Evolutionary conservation across 2,888 invertebrate species (phyloP), one percentile per base, ranked within the genome.

Genomic region (Dendrolimus houi): DNA sequence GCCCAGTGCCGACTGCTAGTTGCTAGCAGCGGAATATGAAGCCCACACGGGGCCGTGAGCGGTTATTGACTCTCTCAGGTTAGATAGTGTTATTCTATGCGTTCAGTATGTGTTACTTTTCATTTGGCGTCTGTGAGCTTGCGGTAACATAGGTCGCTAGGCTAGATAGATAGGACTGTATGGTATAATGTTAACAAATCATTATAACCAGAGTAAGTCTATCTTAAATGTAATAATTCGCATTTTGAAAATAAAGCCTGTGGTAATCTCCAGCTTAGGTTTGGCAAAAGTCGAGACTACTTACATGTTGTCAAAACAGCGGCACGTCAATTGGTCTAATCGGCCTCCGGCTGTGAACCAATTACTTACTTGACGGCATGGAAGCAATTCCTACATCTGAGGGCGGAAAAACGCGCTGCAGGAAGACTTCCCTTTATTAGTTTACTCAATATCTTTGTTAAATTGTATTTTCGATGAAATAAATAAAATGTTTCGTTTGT

Each of bases 361-460:
- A 89, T 90, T 89, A 89, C 82, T 85, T 85, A 89, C 77, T 89
- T 87, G 84, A 81, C 85, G 85, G 85, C 82, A 79, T 89, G 87
- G 87, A 87, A 88, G 86, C 84, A 87, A 87, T 89, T 89, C 88
- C 83, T 85, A 85, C 87, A 87, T 89, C 87, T 87, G 86, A 85
- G 83, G 85, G 85, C 88, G 88, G 88, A 89, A 87, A 86, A 47
- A 12, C 1, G 84, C 77, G 74, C 78, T 75, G 79, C 85, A 87
- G 86, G 85, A 87, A 89, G 81, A 84, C 85, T 88, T 87, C 87
- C 89, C 81, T 85, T 87, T 83, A 84, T 84, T 82, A 73, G 77
- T 77, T 75, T 79, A 81, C 84, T 78, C 14, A 53, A 53, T 53
- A 13, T 53, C n/a, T 13, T 8, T 53, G 13, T 53, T 53, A 1